A percentile compares a stretch with the other conserved stretches of the same genome.
Conservation (phyloP, 2,113 vertebrate genomes). For the Noctilio leporinus region DNA sequence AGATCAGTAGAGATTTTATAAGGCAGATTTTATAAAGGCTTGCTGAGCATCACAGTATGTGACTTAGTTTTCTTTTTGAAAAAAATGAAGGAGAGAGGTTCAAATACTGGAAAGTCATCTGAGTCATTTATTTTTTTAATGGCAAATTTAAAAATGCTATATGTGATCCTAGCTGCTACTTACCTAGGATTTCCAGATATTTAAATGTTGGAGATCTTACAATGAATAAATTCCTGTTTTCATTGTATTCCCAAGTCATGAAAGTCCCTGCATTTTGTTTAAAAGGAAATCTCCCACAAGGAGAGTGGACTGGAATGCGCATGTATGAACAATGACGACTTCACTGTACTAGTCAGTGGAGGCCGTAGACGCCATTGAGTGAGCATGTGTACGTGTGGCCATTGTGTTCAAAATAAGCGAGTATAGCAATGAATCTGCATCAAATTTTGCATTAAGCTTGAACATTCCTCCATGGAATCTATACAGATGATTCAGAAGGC, state of each 20-base stretch:
- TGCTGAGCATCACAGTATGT: not conserved
- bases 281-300: not conserved
- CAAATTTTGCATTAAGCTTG: too few relatives aligned
- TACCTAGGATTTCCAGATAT: not conserved
- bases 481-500: too few relatives aligned
- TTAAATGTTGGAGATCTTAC: not conserved
- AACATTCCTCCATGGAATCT: too few relatives aligned
- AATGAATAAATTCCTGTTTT: conserved; percentile 20
- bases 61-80: conserved; percentile 28
- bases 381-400: too few relatives aligned
- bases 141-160: not conserved
- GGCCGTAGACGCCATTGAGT: too few relatives aligned
- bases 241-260: conserved; percentile 7
- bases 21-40: not conserved
- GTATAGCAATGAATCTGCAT: too few relatives aligned
- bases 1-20: conserved; percentile 8
- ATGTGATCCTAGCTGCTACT: not conserved
- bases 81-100: not conserved
- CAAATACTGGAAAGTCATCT: not conserved
- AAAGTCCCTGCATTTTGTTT: not conserved
- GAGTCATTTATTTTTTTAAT: not conserved
- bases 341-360: too few relatives aligned
- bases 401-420: too few relatives aligned
- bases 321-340: too few relatives aligned
- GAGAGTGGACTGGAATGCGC: too few relatives aligned